phyloP scores from a whole-genome alignment of 2,888 invertebrate genomes.

The Drosophila tanythrix region DNA sequence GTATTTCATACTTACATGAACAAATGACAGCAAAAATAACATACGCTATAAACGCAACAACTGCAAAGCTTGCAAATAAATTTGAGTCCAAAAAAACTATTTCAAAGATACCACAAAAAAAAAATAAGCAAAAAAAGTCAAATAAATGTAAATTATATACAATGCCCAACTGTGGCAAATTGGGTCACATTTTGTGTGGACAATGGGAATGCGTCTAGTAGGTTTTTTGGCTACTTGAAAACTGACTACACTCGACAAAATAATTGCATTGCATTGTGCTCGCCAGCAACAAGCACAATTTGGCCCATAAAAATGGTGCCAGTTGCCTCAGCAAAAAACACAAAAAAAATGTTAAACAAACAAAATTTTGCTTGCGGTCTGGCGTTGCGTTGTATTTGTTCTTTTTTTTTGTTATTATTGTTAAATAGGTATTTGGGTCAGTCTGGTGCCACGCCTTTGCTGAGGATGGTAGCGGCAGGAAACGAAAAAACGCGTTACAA shows the following conservation, averaged over 20 bases:
- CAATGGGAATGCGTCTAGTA: conserved; percentile 48
- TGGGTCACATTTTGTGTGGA: conserved; percentile 64
- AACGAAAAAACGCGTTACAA: conserved; percentile 1
- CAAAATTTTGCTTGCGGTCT: conserved; percentile 26
- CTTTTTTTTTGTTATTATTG: neutral
- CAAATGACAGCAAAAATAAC: conserved; percentile 4
- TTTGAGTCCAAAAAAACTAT: conserved; percentile 21
- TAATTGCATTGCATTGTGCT: conserved; percentile 53
- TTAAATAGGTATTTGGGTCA: conserved; percentile 68
- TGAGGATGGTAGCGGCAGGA: conserved; percentile 21
- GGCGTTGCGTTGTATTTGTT: conserved; percentile 25
- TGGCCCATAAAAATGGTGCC: conserved; percentile 54
- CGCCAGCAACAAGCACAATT: conserved; percentile 34
- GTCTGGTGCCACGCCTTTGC: conserved; percentile 39
- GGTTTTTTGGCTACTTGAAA: conserved; percentile 33
- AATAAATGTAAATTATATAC: conserved; percentile 25
- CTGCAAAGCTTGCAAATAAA: conserved; percentile 42
- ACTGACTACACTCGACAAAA: conserved; percentile 33
- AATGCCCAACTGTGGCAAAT: conserved; percentile 38
- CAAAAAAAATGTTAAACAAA: conserved; percentile 25
- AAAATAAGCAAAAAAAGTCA: conserved; percentile 8
- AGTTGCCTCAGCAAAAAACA: conserved; percentile 44
- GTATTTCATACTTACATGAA: conserved; percentile 24
- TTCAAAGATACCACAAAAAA: conserved; percentile 20
- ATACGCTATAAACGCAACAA: conserved; percentile 5